phyloP scores from a whole-genome alignment of 2,797 vertebrate species.

The Meda fulgida region DNA sequence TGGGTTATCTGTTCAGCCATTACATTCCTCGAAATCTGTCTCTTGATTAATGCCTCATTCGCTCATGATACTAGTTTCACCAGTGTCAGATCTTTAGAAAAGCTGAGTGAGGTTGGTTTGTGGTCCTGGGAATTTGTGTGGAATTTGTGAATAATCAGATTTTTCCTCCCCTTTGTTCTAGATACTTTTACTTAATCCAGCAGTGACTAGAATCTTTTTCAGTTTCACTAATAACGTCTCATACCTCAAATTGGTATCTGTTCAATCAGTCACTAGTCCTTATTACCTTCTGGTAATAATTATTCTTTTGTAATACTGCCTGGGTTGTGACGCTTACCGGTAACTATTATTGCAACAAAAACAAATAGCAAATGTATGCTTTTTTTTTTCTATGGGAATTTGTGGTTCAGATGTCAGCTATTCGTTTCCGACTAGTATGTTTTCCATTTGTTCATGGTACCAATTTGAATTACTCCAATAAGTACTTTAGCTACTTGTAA shows the following conservation, averaged over 20 bases:
- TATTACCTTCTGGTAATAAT: not conserved
- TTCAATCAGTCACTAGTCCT: not conserved
- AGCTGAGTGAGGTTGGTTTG: not conserved
- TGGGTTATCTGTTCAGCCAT: constrained; percentile 61
- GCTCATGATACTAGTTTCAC: not conserved
- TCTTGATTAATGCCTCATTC: constrained; percentile 7
- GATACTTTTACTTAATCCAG: not conserved
- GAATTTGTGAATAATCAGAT: not conserved
- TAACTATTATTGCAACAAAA: not conserved
- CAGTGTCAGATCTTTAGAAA: not conserved
- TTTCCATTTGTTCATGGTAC: not conserved
- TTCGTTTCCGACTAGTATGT: not conserved
- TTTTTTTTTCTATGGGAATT: not conserved
- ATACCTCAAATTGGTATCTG: not conserved
- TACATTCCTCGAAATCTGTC: constrained; percentile 54
- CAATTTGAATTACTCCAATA: not conserved
- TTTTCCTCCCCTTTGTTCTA: not conserved
- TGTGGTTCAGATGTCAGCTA: not conserved
- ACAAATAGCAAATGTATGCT: not conserved
- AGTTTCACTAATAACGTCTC: not conserved
- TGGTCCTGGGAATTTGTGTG: not conserved
- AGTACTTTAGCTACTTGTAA: not conserved
- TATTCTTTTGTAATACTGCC: not conserved
- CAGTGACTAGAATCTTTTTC: not conserved
- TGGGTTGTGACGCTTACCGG: not conserved